Conservation (phyloP, 2,888 invertebrate species). For the Papilio elwesi region DNA sequence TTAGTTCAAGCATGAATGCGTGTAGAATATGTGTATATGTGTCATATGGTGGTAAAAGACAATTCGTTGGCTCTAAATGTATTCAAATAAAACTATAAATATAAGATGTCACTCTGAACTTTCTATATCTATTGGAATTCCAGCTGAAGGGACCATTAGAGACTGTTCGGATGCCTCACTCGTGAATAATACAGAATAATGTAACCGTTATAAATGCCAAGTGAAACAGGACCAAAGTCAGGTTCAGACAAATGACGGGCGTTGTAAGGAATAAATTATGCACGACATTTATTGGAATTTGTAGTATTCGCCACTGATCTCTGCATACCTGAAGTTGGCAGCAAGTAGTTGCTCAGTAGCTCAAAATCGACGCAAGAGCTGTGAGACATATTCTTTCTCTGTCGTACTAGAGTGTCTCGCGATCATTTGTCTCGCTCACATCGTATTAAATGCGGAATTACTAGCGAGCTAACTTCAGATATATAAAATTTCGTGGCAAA, state of each 20-base stretch:
- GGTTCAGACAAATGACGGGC: slow-evolving; percentile 21
- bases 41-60: slow-evolving; percentile 4
- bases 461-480: too few species aligned
- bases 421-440: neutral
- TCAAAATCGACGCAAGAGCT: neutral
- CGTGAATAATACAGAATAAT: slow-evolving; percentile 33
- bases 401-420: neutral
- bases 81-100: slow-evolving; percentile 38
- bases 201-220: slow-evolving; percentile 24
- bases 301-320: neutral
- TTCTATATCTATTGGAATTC: slow-evolving; percentile 37
- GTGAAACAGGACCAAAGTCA: slow-evolving; percentile 28
- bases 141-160: slow-evolving; percentile 32
- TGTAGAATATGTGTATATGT: neutral
- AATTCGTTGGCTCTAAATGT: slow-evolving; percentile 28
- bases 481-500: too few species aligned
- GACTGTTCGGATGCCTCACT: slow-evolving; percentile 23
- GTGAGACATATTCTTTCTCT: neutral
- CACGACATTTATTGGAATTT: slow-evolving; percentile 13
- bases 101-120: slow-evolving; percentile 32
- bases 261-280: slow-evolving; percentile 30
- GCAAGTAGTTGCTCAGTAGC: neutral
- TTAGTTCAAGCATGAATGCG: neutral
- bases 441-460: too few species aligned
- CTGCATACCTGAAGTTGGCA: neutral